A percentile compares a stretch with the other conserved stretches of the same genome.
These are phyloP conservation scores for Lithosia quadra DNA, from an alignment of 2,888 invertebrate genomes.

Conservation along the genomic window DNA sequence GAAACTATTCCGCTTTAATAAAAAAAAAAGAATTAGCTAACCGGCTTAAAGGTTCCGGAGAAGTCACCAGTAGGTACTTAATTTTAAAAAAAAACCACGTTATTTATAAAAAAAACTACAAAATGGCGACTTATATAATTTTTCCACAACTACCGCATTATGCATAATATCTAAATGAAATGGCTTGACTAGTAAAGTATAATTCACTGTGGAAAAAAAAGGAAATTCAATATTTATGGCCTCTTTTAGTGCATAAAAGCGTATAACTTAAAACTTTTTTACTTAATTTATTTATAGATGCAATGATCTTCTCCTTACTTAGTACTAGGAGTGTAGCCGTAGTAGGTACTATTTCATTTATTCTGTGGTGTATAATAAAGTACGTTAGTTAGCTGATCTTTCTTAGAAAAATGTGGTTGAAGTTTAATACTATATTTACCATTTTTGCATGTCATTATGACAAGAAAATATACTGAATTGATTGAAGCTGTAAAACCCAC, in stretches of 20 bases:
- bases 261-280: too few relatives aligned
- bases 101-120: not conserved
- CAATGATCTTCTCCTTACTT: too few relatives aligned
- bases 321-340: too few relatives aligned
- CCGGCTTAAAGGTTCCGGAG: not conserved
- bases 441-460: not conserved
- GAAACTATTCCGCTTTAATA: not conserved
- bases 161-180: too few relatives aligned
- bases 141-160: too few relatives aligned
- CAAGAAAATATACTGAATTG: not conserved
- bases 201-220: too few relatives aligned
- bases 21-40: slow-evolving; percentile 1
- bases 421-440: not conserved
- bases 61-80: not conserved
- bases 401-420: not conserved
- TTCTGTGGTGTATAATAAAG: not conserved
- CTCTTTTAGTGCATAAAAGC: too few relatives aligned
- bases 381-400: not conserved
- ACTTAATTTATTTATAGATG: too few relatives aligned
- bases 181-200: too few relatives aligned
- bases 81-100: not conserved
- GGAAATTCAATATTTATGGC: too few relatives aligned
- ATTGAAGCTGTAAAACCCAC: not conserved
- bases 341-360: too few relatives aligned
- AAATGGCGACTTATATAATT: too few relatives aligned